Evolutionary conservation across 2,888 invertebrate genomes (phyloP).

Genomic region (Furcula furcula): DNA sequence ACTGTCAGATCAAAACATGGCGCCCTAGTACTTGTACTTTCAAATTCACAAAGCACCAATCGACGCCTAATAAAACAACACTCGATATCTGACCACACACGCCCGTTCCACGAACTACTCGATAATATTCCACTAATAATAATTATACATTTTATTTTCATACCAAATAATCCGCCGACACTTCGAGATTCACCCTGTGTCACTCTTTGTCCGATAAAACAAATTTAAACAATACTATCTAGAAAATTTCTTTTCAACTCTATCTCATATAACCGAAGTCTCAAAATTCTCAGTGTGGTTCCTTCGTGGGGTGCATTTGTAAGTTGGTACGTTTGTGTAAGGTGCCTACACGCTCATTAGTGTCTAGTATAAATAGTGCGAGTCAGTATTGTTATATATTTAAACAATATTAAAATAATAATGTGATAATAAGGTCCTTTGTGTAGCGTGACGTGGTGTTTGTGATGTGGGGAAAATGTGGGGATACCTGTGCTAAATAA

Average conservation of each 20-base stretch:
- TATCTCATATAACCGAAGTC: slow-evolving; percentile 28
- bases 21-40: background rate
- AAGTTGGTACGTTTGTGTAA: slow-evolving; percentile 41
- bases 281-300: slow-evolving; percentile 21
- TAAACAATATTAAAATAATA: slow-evolving; percentile 79
- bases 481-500: background rate
- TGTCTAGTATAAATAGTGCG: slow-evolving; percentile 64
- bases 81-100: slow-evolving; percentile 39
- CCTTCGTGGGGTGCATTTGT: slow-evolving; percentile 10
- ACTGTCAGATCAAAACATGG: background rate
- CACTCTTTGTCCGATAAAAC: slow-evolving; percentile 54
- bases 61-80: slow-evolving; percentile 57
- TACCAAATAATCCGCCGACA: slow-evolving; percentile 66
- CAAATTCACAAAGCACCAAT: background rate
- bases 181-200: slow-evolving; percentile 70
- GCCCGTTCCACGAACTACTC: slow-evolving; percentile 55
- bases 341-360: slow-evolving; percentile 78
- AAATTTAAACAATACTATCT: slow-evolving; percentile 23
- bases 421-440: slow-evolving; percentile 68
- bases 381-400: slow-evolving; percentile 58
- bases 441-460: slow-evolving; percentile 23
- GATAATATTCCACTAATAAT: slow-evolving; percentile 59
- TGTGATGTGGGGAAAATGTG: background rate
- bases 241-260: slow-evolving; percentile 3
- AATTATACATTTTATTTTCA: slow-evolving; percentile 74